Conservation (phyloP, 1,140 invertebrate species). For the Andricus grossulariae region DNA sequence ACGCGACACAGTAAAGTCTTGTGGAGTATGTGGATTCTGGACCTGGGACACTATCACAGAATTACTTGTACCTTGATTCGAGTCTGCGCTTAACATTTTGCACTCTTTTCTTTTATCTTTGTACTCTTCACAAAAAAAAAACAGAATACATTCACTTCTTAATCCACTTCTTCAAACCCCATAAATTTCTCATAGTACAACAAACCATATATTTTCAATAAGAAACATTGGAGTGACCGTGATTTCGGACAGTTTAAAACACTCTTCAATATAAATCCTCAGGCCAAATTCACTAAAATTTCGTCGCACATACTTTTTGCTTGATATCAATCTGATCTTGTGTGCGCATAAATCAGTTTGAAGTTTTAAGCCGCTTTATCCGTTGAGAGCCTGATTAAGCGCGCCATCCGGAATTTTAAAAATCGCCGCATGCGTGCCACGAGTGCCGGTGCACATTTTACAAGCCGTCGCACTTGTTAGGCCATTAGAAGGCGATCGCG, state of each 20-base stretch:
- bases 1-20: constrained; percentile 73
- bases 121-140: constrained; percentile 30
- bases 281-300: not conserved
- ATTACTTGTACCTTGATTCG: constrained; percentile 51
- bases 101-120: constrained; percentile 26
- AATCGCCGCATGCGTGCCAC: not conserved
- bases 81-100: constrained; percentile 61
- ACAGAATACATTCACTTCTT: not conserved
- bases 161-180: not conserved
- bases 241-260: not conserved
- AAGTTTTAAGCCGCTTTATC: constrained; percentile 20
- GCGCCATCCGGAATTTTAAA: not conserved
- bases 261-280: not conserved
- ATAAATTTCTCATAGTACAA: not conserved
- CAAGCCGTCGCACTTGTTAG: not conserved
- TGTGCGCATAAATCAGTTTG: constrained; percentile 7
- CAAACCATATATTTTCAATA: not conserved
- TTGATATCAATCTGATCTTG: not conserved
- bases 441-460: not conserved
- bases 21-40: constrained; percentile 66
- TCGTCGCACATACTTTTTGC: not conserved
- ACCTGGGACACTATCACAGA: constrained; percentile 61
- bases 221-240: too few relatives aligned
- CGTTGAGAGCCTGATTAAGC: not conserved
- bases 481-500: not conserved